Evolutionary conservation across 1,140 invertebrate genomes (phyloP), one percentile per base, ranked within the genome.

Genomic region (Sarcophaga peregrina): DNA sequence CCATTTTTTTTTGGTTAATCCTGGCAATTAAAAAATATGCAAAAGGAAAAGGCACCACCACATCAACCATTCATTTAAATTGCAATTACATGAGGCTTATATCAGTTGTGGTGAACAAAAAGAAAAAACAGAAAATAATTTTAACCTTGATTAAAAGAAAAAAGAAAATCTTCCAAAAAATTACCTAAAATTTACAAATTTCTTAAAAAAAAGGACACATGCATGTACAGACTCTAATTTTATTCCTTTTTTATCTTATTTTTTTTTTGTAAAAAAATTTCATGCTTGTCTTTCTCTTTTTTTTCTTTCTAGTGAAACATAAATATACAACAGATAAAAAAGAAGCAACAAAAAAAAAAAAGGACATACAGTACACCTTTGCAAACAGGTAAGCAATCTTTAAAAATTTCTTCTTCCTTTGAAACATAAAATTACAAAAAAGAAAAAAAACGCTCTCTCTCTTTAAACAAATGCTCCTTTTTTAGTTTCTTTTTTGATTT

Each of bases 191-290:
- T 52, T 78, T 52, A 17, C 20, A 58, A 47, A 17, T 78, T 78
- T 78, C 50, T 78, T 52, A 9, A n/a, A 20, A 11, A 50, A 9
- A 8, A 15, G 75, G 17, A 78, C 75, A 78, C 37, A 78, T 78
- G 47, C 11, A 37, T 37, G 25, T 37, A 4, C 25, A 37, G 25
- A 37, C 25, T 37, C 25, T 37, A 37, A 37, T 37, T 37, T 37
- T 37, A 37, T 37, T 37, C 25, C 25, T 2, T 37, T 37, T 37
- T 37, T 37, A 37, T 37, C 4, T 4, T 37, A 37, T 37, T 37
- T 37, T 68, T 68, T 68, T 68, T 68, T 68, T 68, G 62, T 78
- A 78, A 47, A 78, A 78, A 76, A 78, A 78, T 78, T 78, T 78
- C 75, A 78, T 78, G 75, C 47, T 78, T 46, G 73, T 75, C 48